phyloP scores from a whole-genome alignment of 2,113 vertebrate species.

The Melanerpes aurifrons region DNA sequence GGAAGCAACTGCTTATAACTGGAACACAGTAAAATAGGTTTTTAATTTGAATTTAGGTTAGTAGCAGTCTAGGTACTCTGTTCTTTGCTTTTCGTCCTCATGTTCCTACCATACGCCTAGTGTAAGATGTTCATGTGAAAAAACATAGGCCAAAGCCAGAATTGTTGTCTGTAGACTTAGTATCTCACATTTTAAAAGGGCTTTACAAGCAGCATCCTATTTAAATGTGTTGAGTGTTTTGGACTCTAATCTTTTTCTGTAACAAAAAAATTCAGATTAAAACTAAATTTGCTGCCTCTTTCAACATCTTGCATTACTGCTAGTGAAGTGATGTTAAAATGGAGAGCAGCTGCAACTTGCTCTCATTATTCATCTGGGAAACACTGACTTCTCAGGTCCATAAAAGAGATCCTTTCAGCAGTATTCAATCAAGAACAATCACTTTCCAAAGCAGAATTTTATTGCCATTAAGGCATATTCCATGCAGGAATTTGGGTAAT shows the following conservation, averaged over 20 bases:
- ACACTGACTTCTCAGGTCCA: neutral
- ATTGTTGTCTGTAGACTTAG: neutral
- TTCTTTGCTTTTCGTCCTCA: neutral
- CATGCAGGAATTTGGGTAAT: neutral
- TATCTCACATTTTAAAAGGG: neutral
- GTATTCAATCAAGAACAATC: neutral
- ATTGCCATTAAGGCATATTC: neutral
- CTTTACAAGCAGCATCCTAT: neutral
- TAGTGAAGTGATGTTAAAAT: neutral
- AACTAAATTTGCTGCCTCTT: neutral
- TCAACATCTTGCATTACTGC: neutral
- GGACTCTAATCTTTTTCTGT: neutral
- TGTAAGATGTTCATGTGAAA: neutral
- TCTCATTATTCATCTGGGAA: neutral
- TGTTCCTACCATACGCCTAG: neutral
- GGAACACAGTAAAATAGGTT: neutral
- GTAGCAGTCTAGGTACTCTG: neutral
- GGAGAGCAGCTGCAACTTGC: neutral
- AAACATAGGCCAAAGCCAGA: neutral
- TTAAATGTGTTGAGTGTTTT: neutral
- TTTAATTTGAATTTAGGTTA: neutral
- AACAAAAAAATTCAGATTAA: neutral
- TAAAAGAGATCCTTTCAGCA: neutral
- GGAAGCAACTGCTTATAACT: neutral
- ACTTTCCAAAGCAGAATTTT: neutral